Conservation (phyloP, 2,888 invertebrate genomes). For the Acronicta aceris region DNA sequence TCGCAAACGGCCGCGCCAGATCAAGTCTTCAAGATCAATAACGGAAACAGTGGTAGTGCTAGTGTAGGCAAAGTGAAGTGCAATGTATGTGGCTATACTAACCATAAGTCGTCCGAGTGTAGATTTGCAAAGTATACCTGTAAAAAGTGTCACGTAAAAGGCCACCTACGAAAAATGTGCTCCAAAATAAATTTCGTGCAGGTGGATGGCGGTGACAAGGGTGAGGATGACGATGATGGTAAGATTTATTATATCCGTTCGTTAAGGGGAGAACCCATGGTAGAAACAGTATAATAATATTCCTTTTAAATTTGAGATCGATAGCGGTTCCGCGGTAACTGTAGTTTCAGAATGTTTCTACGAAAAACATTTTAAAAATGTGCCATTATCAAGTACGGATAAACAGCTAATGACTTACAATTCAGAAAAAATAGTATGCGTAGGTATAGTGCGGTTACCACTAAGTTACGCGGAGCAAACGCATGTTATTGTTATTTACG, state of each 20-base stretch:
- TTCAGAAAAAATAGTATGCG: not conserved
- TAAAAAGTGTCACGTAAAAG: conserved; percentile 16
- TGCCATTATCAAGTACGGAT: conserved; percentile 10
- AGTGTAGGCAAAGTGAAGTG: conserved; percentile 5
- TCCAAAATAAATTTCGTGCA: conserved; percentile 10
- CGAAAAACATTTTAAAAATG: conserved; percentile 1
- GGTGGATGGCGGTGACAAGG: conserved; percentile 2
- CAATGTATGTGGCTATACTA: not conserved
- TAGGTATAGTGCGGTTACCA: not conserved
- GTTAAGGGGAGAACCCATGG: conserved; percentile 4
- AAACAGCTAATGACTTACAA: conserved; percentile 8
- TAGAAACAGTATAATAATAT: not conserved
- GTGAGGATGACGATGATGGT: no score
- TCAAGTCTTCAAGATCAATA: conserved; percentile 6
- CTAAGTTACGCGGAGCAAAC: conserved; percentile 4
- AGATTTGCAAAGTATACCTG: conserved; percentile 7
- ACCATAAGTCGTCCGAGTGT: conserved; percentile 9
- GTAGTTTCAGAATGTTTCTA: conserved; percentile 1
- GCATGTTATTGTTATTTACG: not conserved
- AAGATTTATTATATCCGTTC: no score
- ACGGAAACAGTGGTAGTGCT: not conserved
- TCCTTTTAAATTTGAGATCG: no score
- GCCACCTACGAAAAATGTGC: conserved; percentile 12
- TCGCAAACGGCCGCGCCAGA: not conserved
- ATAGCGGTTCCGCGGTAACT: conserved; percentile 1